Evolutionary conservation across 2,888 invertebrate species (phyloP).

Genomic region (Scotopteryx bipunctaria): DNA sequence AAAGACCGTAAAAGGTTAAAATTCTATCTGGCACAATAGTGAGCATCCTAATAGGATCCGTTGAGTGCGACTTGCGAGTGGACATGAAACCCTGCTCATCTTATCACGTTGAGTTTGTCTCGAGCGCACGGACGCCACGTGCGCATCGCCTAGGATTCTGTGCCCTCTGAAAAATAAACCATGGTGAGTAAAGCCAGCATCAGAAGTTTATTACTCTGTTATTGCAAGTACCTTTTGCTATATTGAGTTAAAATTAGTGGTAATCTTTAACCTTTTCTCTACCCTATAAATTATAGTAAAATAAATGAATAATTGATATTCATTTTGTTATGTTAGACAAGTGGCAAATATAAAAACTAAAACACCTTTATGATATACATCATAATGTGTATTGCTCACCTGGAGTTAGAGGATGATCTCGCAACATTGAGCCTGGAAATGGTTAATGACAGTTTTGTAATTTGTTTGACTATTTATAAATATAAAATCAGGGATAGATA

Average conservation of each 20-base stretch:
- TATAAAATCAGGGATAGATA: neutral
- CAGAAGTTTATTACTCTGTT: too few relatives aligned
- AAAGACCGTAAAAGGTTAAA: constrained; percentile 47
- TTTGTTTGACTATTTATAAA: neutral
- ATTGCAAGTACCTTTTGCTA: too few relatives aligned
- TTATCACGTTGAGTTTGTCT: constrained; percentile 64
- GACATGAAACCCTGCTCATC: constrained; percentile 73
- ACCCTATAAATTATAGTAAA: too few relatives aligned
- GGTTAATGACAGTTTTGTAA: constrained; percentile 19
- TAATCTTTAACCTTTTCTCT: too few relatives aligned
- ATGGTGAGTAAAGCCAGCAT: too few relatives aligned
- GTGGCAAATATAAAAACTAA: neutral
- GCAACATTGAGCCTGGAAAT: constrained; percentile 77
- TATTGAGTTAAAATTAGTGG: too few relatives aligned
- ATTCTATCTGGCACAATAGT: constrained; percentile 79
- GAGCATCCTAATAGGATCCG: constrained; percentile 71
- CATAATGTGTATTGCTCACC: constrained; percentile 49
- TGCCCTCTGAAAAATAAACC: constrained; percentile 60
- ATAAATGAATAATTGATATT: too few relatives aligned
- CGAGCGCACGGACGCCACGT: constrained; percentile 37
- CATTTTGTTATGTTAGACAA: too few relatives aligned
- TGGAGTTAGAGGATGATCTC: constrained; percentile 79
- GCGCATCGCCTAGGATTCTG: constrained; percentile 62
- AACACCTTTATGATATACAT: too few relatives aligned
- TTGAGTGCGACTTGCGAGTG: constrained; percentile 56